Percentiles rank a stretch among this genome's conserved stretches.
Evolutionary conservation across 2,888 invertebrate genomes (phyloP).

Genomic region (Polymixis flavicincta): DNA sequence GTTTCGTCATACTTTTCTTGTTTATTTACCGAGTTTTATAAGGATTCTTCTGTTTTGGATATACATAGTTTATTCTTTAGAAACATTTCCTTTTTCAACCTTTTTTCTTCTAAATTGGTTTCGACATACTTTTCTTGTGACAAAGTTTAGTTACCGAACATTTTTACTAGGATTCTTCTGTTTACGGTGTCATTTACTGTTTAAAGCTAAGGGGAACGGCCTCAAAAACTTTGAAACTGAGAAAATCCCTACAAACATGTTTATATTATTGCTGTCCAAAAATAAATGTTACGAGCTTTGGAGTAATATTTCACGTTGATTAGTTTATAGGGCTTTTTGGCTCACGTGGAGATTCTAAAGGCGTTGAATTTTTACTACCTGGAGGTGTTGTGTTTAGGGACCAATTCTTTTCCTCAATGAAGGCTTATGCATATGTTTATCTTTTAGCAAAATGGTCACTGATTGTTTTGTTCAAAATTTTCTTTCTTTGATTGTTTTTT

Average conservation of each 20-base stretch:
- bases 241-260: conserved; percentile 12
- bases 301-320: conserved; percentile 13
- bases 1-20: not conserved
- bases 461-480: not conserved
- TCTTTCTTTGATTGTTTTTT: not conserved
- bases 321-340: not conserved
- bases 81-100: not conserved
- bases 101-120: conserved; percentile 1
- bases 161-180: conserved; percentile 34
- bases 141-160: conserved; percentile 5
- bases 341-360: not conserved
- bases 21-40: conserved; percentile 14
- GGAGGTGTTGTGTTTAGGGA: not conserved
- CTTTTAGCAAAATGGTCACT: not conserved
- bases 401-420: too few species aligned
- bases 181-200: conserved; percentile 4
- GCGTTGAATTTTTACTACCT: not conserved
- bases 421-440: not conserved
- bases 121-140: not conserved
- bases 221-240: not conserved
- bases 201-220: not conserved
- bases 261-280: conserved; percentile 24
- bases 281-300: not conserved
- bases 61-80: conserved; percentile 2
- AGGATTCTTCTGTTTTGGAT: conserved; percentile 21